A percentile compares a stretch with the other conserved stretches of the same genome.
Evolutionary conservation across 2,888 invertebrate species (phyloP).

Genomic region (Folsomia candida): DNA sequence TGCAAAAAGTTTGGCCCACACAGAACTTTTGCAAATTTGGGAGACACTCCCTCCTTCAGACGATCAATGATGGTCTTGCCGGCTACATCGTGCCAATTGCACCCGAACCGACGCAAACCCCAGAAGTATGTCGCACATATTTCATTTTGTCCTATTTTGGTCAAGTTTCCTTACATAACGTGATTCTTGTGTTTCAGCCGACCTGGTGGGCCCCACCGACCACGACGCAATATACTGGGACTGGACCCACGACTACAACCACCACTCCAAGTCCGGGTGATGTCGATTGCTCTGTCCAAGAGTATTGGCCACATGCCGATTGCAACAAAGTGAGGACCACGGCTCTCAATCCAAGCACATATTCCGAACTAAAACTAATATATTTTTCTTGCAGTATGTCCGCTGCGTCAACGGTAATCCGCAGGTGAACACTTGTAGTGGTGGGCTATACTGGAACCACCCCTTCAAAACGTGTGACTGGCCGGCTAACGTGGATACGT

Average conservation of each 20-base stretch:
- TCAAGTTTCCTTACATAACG: constrained; percentile 11
- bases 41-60: constrained; percentile 13
- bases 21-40: constrained; percentile 21
- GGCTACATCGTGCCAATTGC: constrained; percentile 19
- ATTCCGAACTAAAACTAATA: not conserved
- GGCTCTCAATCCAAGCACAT: not conserved
- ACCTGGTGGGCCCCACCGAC: constrained; percentile 77
- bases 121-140: constrained; percentile 11
- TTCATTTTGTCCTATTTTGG: constrained; percentile 6
- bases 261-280: constrained; percentile 38
- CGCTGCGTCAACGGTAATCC: constrained; percentile 15
- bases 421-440: constrained; percentile 11
- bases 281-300: constrained; percentile 33
- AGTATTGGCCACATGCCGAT: constrained; percentile 43
- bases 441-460: constrained; percentile 24
- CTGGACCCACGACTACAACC: constrained; percentile 13
- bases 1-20: constrained; percentile 16
- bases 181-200: constrained; percentile 59
- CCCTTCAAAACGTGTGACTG: constrained; percentile 21
- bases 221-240: constrained; percentile 36
- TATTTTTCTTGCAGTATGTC: not conserved
- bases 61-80: not conserved
- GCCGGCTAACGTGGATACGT: constrained; percentile 50
- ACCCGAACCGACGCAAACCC: constrained; percentile 12
- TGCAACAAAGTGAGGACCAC: constrained; percentile 31